These are phyloP conservation scores for Ficedula albicollis DNA, from an alignment of 2,797 vertebrate genomes.

Conservation along the genomic window DNA sequence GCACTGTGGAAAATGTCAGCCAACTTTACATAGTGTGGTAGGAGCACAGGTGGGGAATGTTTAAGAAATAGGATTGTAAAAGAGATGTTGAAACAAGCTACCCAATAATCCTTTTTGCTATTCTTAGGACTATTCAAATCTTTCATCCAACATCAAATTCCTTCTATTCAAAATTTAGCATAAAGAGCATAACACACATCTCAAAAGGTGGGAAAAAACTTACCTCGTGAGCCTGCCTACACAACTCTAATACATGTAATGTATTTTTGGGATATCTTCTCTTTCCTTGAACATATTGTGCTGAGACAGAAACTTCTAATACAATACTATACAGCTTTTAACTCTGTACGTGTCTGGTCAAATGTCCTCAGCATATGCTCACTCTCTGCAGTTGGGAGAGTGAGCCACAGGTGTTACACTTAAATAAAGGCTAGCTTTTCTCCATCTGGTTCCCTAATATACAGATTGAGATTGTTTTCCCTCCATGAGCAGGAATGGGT, in stretches of 20 bases:
- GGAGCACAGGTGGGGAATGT: not conserved
- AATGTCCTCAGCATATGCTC: not conserved
- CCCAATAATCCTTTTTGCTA: not conserved
- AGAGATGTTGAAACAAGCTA: conserved; percentile 4
- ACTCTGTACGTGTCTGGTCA: not conserved
- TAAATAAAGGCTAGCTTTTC: not conserved
- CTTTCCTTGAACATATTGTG: not conserved
- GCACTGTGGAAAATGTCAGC: conserved; percentile 30
- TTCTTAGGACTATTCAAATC: conserved; percentile 11
- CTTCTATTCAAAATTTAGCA: conserved; percentile 25
- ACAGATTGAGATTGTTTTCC: not conserved
- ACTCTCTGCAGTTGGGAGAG: not conserved
- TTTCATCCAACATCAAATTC: conserved; percentile 16
- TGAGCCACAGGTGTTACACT: not conserved
- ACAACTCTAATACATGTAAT: not conserved
- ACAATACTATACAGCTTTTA: not conserved
- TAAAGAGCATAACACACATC: not conserved
- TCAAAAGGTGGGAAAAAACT: not conserved
- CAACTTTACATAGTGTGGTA: not conserved
- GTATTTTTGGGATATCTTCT: not conserved
- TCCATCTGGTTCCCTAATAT: not conserved
- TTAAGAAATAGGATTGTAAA: conserved; percentile 19
- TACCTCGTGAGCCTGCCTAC: not conserved
- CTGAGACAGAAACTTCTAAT: not conserved
- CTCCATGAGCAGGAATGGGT: not conserved